Percentiles rank a stretch among this genome's conserved stretches.
phyloP scores from a whole-genome alignment of 2,888 invertebrate genomes.

The Endotricha flammealis region DNA sequence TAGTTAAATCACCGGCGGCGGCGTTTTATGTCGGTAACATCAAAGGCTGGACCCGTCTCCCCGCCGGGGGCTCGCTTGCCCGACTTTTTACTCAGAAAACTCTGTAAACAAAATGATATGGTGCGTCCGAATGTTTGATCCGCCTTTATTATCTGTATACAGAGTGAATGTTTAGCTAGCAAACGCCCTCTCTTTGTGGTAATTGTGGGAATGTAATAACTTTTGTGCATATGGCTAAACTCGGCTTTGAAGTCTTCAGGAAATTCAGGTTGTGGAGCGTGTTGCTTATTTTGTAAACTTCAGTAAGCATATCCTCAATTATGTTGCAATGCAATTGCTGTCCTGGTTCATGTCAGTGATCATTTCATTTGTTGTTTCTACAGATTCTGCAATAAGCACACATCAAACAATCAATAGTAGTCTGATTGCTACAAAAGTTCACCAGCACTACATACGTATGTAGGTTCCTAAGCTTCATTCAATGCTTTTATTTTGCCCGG shows the following conservation, averaged over 20 bases:
- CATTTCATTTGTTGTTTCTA: too few species aligned
- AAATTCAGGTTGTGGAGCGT: background rate
- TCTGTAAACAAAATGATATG: constrained; percentile 78
- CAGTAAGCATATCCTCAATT: background rate
- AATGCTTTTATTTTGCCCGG: constrained; percentile 68
- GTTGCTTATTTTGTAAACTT: background rate
- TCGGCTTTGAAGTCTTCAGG: constrained; percentile 16
- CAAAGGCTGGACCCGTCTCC: constrained; percentile 62
- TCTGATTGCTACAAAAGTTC: too few species aligned
- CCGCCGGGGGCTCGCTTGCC: constrained; percentile 65
- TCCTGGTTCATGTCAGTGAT: too few species aligned
- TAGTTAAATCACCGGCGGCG: constrained; percentile 79
- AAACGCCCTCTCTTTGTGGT: constrained; percentile 60
- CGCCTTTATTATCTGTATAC: constrained; percentile 74
- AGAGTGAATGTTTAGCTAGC: constrained; percentile 62
- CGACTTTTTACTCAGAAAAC: constrained; percentile 76
- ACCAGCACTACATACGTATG: too few species aligned
- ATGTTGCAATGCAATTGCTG: too few species aligned
- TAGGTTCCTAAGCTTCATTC: constrained; percentile 52
- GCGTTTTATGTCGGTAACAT: constrained; percentile 77
- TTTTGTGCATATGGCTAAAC: constrained; percentile 39
- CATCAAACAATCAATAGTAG: too few species aligned
- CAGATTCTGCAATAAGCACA: too few species aligned
- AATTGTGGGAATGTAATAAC: constrained; percentile 52
- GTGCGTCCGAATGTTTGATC: constrained; percentile 74